Evolutionary conservation across 92 coral and sea anemone species (phyloP).

Genomic region (Paramuricea clavata): DNA sequence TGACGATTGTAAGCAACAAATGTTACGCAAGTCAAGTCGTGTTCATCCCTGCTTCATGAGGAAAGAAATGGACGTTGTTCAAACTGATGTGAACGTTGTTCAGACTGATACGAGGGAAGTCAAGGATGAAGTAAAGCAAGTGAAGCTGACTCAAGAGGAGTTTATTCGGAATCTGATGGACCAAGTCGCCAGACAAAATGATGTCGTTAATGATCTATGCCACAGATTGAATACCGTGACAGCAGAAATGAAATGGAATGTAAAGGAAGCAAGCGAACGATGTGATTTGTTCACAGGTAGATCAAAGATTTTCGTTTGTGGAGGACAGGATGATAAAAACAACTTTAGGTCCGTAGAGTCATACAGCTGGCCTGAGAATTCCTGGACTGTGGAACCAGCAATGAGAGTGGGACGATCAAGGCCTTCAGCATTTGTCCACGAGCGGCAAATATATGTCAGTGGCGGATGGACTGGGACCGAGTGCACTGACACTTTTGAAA

Average conservation of each 20-base stretch:
- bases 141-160: slow-evolving; percentile 5
- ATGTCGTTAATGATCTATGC: background rate
- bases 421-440: background rate
- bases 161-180: background rate
- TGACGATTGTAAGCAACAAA: background rate
- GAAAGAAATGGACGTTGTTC: background rate
- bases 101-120: background rate
- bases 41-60: background rate
- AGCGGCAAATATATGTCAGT: background rate
- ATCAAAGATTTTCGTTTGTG: background rate
- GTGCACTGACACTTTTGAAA: background rate
- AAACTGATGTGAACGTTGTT: background rate
- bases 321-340: background rate
- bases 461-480: background rate
- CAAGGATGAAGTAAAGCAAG: background rate
- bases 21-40: background rate
- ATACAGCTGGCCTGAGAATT: slow-evolving; percentile 9
- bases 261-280: background rate
- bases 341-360: background rate
- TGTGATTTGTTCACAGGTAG: background rate
- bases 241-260: background rate
- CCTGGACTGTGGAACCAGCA: slow-evolving; percentile 1
- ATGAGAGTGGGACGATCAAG: background rate
- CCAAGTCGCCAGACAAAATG: background rate
- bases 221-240: background rate